A percentile compares a stretch with the other conserved stretches of the same genome.
phyloP scores from a whole-genome alignment of 2,797 vertebrate species.

The Octomys mimax region DNA sequence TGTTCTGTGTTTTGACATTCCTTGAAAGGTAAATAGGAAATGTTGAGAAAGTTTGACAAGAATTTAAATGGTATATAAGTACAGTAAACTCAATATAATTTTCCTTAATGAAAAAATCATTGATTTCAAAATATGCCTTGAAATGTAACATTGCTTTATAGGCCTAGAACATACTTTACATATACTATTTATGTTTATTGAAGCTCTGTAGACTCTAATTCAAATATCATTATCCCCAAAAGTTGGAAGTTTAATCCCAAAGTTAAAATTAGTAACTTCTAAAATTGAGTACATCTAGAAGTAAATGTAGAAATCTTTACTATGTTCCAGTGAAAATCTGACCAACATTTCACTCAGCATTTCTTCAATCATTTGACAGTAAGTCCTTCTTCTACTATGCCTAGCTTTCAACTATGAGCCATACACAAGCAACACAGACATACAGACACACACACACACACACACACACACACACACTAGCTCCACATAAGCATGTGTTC shows the following conservation, averaged over 20 bases:
- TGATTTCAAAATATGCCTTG: neutral
- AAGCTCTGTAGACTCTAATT: neutral
- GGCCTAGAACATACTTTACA: neutral
- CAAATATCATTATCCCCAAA: neutral
- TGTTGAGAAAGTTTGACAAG: neutral
- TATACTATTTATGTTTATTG: neutral
- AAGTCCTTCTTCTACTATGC: neutral
- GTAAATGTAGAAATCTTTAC: no score
- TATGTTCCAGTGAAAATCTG: neutral
- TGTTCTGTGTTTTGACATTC: neutral
- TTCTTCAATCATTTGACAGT: neutral
- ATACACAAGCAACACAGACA: no score
- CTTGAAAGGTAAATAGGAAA: neutral
- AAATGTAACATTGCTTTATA: neutral
- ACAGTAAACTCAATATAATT: neutral
- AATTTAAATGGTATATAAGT: neutral
- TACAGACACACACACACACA: neutral
- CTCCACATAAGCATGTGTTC: neutral
- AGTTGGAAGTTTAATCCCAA: neutral
- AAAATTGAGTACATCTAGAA: neutral
- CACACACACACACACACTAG: neutral
- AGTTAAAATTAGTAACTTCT: neutral
- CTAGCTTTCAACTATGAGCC: neutral
- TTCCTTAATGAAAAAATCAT: neutral
- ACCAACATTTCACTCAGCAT: neutral